These are phyloP conservation scores for Mobula birostris DNA, from an alignment of 2,113 vertebrate species.

Conservation along the genomic window DNA sequence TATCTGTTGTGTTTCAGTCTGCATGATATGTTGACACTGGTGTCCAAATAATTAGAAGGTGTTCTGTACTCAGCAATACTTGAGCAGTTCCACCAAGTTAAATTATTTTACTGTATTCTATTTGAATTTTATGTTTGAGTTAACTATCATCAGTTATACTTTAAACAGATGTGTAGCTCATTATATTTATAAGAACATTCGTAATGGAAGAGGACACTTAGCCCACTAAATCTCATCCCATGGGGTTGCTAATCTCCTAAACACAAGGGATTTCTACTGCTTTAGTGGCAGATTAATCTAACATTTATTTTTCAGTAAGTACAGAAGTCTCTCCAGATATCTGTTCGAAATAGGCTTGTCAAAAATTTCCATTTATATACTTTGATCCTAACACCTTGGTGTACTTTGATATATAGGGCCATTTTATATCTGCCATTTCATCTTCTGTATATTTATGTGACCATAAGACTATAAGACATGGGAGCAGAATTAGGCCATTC, in stretches of 20 bases:
- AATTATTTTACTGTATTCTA: neutral
- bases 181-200: neutral
- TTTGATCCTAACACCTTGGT: neutral
- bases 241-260: neutral
- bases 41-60: neutral
- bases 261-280: neutral
- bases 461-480: too few species aligned
- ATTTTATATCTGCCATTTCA: neutral
- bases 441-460: neutral
- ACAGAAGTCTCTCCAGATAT: neutral
- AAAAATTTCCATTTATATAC: neutral
- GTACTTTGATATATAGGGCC: neutral
- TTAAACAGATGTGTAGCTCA: neutral
- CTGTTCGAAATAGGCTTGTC: neutral
- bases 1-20: neutral
- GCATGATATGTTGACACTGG: neutral
- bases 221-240: neutral
- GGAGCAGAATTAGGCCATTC: too few species aligned
- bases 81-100: neutral
- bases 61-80: neutral
- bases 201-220: neutral
- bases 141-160: neutral
- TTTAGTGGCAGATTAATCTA: constrained; percentile 8
- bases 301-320: neutral
- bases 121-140: neutral